Evolutionary conservation across 53 echinoderm and acorn worm genomes (phyloP), one percentile per base, ranked within the genome.

Genomic region (Crossaster papposus): DNA sequence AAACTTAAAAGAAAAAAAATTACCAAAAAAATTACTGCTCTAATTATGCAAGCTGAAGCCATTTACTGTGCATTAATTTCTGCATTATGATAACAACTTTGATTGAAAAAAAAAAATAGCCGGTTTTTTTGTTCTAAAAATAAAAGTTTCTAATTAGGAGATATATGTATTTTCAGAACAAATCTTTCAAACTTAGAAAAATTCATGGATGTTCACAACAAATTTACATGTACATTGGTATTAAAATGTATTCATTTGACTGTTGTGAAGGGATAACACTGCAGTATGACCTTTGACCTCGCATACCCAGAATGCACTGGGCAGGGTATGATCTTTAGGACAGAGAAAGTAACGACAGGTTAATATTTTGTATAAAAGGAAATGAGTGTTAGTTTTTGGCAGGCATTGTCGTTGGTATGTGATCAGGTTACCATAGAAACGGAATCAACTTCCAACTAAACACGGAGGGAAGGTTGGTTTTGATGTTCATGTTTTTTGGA

Each of bases 41-140:
- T 82, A 82, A 82, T 82, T 82, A 82, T 82, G 82, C 82, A 82
- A 82, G 68, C 52, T 82, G 53, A 82, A 65, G 23, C 34, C 50
- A 36, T 37, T 64, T 68, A 24, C 22, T 82, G 36, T 82, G 68
- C 68, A 68, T 68, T 68, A 68, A 62, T 20, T 68, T 26, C 68
- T 68, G 68, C 68, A 68, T 68, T 68, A 68, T 28, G 68, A 68
- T n/a, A 18, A 62, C 23, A 68, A 68, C n/a, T 68, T 18, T 23
- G 28, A 68, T 26, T 26, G 24, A 28, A 26, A 23, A 28, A 28
- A 26, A 23, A 28, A 10, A 11, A 26, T 68, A 23, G 17, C 22
- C 7, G 24, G 28, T 10, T 68, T 68, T n/a, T 68, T 6, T 68
- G 68, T 11, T 52, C 7, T 14, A 20, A 30, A 8, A 51, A 52